A percentile compares a stretch with the other conserved stretches of the same genome.
phyloP scores from a whole-genome alignment of 2,113 vertebrate genomes.

The Antechinus flavipes region DNA sequence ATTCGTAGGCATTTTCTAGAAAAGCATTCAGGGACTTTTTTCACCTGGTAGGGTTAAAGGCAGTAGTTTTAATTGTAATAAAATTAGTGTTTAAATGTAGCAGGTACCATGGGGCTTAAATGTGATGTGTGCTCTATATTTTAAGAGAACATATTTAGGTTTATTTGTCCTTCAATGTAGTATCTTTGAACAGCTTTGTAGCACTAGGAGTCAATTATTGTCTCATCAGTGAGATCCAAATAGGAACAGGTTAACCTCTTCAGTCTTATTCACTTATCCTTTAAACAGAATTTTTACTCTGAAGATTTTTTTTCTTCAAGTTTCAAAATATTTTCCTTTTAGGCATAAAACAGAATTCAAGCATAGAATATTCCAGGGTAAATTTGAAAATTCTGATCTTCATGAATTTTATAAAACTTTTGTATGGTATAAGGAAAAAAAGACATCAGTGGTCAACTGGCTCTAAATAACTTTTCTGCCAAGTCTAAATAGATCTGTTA shows the following conservation, averaged over 20 bases:
- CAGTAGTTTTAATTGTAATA: slow-evolving; percentile 39
- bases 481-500: neutral
- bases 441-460: neutral
- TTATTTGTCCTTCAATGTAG: neutral
- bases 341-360: neutral
- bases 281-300: neutral
- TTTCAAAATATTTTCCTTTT: neutral
- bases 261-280: neutral
- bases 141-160: neutral
- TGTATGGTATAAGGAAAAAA: neutral
- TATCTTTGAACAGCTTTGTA: neutral
- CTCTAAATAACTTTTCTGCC: neutral
- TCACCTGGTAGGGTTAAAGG: slow-evolving; percentile 17
- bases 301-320: neutral
- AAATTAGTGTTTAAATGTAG: slow-evolving; percentile 25
- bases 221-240: neutral
- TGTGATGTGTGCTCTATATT: neutral
- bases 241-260: neutral
- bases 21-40: neutral
- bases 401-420: neutral
- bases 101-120: neutral
- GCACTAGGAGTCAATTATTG: neutral
- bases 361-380: neutral
- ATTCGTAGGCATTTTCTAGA: neutral
- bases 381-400: neutral